A percentile compares a stretch with the other conserved stretches of the same genome.
phyloP scores from a whole-genome alignment of 2,113 vertebrate species.

The Hystrix cristata region DNA sequence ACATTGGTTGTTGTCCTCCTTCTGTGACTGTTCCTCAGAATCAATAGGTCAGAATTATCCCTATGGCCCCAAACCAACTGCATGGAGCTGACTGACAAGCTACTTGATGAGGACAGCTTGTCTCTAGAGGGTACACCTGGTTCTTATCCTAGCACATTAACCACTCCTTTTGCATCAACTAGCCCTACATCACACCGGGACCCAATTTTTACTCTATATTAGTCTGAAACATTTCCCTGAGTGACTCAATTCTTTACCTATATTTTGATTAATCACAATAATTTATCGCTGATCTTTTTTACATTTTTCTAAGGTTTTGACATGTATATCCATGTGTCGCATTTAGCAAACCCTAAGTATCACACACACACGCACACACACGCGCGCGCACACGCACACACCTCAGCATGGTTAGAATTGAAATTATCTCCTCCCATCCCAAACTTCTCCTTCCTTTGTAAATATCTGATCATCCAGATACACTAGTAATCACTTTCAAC shows the following conservation, averaged over 20 bases:
- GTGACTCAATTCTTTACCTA: neutral
- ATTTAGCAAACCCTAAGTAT: neutral
- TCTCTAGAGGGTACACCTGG: neutral
- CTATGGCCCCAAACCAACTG: neutral
- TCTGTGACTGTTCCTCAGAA: neutral
- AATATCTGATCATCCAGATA: neutral
- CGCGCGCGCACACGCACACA: neutral
- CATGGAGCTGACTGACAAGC: neutral
- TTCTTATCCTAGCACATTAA: neutral
- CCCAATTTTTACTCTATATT: neutral
- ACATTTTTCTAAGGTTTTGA: neutral
- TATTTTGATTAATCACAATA: neutral
- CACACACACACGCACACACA: neutral
- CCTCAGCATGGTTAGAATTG: neutral
- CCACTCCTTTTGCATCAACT: neutral
- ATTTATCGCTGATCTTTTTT: neutral
- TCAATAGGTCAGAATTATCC: neutral
- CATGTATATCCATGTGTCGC: neutral
- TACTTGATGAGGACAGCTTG: neutral
- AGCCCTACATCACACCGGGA: fast-evolving
- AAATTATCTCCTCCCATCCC: neutral
- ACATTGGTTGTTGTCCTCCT: neutral
- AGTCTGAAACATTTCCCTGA: neutral
- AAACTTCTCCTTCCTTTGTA: neutral
- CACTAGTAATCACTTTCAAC: neutral